Percentiles rank a stretch among this genome's conserved stretches.
phyloP scores from a whole-genome alignment of 92 coral and sea anemone genomes.

The Diadumene lineata region DNA sequence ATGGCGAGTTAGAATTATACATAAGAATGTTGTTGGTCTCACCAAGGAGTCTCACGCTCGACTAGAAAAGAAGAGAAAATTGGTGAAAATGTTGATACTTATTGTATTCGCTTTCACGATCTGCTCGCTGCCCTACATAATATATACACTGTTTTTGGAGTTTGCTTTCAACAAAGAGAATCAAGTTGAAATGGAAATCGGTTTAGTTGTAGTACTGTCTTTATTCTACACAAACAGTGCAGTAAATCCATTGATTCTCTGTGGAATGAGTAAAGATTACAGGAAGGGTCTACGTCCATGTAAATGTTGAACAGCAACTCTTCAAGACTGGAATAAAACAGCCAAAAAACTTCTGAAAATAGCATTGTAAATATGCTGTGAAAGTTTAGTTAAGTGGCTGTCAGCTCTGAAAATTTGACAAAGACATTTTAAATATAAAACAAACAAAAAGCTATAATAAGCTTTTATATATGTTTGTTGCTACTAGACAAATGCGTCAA shows the following conservation, averaged over 20 bases:
- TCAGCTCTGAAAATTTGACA: not conserved
- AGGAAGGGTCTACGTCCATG: slow-evolving; percentile 80
- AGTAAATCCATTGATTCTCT: slow-evolving; percentile 85
- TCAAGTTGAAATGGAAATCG: slow-evolving; percentile 31
- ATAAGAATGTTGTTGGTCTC: slow-evolving; percentile 62
- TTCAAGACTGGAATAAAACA: not conserved
- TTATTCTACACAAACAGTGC: slow-evolving; percentile 88
- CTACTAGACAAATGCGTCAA: no score
- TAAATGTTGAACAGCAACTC: slow-evolving; percentile 8
- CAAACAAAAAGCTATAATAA: no score
- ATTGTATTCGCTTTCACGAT: slow-evolving; percentile 86
- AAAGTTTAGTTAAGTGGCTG: not conserved
- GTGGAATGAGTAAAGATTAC: slow-evolving; percentile 97
- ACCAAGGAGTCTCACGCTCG: slow-evolving; percentile 70
- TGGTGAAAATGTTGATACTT: slow-evolving; percentile 89
- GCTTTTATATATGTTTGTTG: no score
- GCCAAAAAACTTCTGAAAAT: not conserved
- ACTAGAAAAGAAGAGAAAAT: slow-evolving; percentile 87
- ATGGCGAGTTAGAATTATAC: slow-evolving; percentile 80
- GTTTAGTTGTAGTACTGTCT: slow-evolving; percentile 75
- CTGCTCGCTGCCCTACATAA: slow-evolving; percentile 80
- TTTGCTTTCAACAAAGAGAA: slow-evolving; percentile 55
- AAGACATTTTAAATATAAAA: not conserved
- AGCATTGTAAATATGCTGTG: not conserved
- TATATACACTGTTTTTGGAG: slow-evolving; percentile 56